Evolutionary conservation across 2,888 invertebrate species (phyloP).

Genomic region (Dynastes tityus): DNA sequence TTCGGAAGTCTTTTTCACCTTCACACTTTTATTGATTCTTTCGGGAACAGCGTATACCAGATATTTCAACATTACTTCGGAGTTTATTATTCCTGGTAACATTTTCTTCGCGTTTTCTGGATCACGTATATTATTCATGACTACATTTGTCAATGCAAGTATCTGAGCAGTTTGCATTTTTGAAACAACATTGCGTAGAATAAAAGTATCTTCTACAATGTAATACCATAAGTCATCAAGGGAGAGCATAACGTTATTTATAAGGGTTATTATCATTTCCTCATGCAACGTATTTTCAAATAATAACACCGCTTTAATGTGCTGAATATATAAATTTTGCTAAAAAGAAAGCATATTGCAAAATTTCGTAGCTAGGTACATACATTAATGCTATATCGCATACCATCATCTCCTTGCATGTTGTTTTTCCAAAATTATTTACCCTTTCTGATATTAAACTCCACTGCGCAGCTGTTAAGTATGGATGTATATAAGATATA

Average conservation of each 20-base stretch:
- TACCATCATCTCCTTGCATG: constrained; percentile 64
- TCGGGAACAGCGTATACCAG: constrained; percentile 53
- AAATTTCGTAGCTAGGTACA: neutral
- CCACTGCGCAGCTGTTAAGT: constrained; percentile 66
- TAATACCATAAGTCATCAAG: constrained; percentile 62
- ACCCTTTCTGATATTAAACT: constrained; percentile 67
- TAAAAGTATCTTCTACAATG: constrained; percentile 63
- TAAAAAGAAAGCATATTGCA: constrained; percentile 57
- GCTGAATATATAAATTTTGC: constrained; percentile 67
- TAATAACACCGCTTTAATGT: constrained; percentile 63
- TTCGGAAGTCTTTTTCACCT: constrained; percentile 44
- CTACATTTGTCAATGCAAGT: constrained; percentile 52
- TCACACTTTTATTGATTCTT: constrained; percentile 63
- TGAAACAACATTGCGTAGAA: constrained; percentile 60
- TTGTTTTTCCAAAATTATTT: constrained; percentile 67
- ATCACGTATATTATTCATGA: constrained; percentile 52
- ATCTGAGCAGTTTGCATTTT: constrained; percentile 59
- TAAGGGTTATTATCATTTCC: constrained; percentile 59
- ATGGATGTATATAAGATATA: constrained; percentile 66
- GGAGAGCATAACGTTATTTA: constrained; percentile 59
- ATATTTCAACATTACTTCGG: constrained; percentile 36
- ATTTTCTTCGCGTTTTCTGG: constrained; percentile 2
- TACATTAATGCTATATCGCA: neutral
- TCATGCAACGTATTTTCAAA: constrained; percentile 63
- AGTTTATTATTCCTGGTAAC: constrained; percentile 9